Evolutionary conservation across 2,797 vertebrate species (phyloP).

Genomic region (Onychomys torridus): DNA sequence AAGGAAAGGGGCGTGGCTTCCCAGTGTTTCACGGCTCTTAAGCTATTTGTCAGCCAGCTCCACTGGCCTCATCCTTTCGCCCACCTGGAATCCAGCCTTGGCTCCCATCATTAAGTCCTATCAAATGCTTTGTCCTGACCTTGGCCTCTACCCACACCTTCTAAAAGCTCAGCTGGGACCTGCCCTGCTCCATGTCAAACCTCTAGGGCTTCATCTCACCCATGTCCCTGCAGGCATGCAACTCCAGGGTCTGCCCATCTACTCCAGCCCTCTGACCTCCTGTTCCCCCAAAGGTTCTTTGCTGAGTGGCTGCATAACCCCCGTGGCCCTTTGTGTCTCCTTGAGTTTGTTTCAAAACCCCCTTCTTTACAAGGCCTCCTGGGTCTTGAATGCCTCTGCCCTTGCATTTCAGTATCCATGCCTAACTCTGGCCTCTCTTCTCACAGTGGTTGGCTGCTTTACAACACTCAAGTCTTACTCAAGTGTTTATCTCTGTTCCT

Average conservation of each 20-base stretch:
- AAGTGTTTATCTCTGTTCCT: rapidly evolving
- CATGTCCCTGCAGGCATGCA: neutral
- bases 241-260: rapidly evolving
- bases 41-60: rapidly evolving
- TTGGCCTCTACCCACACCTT: neutral
- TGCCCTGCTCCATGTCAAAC: neutral
- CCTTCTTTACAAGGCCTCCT: neutral
- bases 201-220: neutral
- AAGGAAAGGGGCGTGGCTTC: rapidly evolving
- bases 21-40: rapidly evolving
- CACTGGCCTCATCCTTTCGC: neutral
- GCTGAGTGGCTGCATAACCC: neutral
- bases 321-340: neutral
- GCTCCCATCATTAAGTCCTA: neutral
- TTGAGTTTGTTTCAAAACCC: neutral
- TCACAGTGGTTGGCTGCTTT: neutral
- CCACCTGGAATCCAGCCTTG: neutral
- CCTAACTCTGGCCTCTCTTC: neutral
- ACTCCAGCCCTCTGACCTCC: neutral
- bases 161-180: neutral
- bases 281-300: neutral
- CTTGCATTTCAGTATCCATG: neutral
- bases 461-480: rapidly evolving
- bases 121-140: neutral
- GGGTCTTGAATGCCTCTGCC: neutral